Evolutionary conservation across 2,888 invertebrate species (phyloP).

Genomic region (Oscheius sp.): DNA sequence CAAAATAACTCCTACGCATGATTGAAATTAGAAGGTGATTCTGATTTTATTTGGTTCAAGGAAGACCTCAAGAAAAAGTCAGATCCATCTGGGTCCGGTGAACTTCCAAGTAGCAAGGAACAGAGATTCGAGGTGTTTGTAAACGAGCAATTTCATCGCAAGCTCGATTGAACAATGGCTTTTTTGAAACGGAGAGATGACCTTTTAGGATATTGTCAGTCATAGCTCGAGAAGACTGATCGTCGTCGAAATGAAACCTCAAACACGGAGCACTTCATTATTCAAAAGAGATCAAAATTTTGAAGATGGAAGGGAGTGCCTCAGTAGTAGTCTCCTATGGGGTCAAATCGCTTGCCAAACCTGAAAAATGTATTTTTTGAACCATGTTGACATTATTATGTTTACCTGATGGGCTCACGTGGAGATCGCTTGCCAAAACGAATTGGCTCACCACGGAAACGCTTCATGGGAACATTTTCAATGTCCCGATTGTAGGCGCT

Average conservation of each 20-base stretch:
- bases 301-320: background rate
- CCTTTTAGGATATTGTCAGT: no score
- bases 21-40: no score
- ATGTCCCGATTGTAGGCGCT: conserved; percentile 15
- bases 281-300: conserved; percentile 9
- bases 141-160: no score
- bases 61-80: no score
- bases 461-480: conserved; percentile 32
- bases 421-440: conserved; percentile 67
- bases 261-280: conserved; percentile 17
- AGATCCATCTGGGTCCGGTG: no score
- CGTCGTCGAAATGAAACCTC: conserved; percentile 24
- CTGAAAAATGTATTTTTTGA: conserved; percentile 31
- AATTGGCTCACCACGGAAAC: conserved; percentile 62
- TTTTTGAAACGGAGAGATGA: no score
- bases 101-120: no score
- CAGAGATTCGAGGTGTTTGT: no score
- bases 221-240: no score
- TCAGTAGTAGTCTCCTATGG: conserved; percentile 40
- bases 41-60: no score
- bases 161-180: no score
- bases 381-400: conserved; percentile 21
- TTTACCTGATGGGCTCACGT: conserved; percentile 67
- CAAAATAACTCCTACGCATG: conserved; percentile 27
- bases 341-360: conserved; percentile 50